These are phyloP conservation scores for Eupithecia exiguata DNA, from an alignment of 2,888 invertebrate genomes.

Conservation along the genomic window DNA sequence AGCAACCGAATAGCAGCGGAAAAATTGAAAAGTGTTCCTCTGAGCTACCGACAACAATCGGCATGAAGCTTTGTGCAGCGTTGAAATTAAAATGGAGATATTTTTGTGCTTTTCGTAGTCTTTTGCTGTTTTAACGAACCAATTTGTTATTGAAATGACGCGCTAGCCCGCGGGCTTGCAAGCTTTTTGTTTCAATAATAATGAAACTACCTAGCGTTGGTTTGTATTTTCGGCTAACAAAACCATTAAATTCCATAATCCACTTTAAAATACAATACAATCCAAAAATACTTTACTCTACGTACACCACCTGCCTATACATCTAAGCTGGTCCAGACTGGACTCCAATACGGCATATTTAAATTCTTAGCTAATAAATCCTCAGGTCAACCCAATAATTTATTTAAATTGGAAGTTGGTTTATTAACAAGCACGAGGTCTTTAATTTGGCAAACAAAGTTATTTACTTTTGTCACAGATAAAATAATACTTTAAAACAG, in stretches of 20 bases:
- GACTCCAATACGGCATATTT: background rate
- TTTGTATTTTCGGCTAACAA: background rate
- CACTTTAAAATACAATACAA: too few species aligned
- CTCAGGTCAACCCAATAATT: background rate
- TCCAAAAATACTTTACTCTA: too few species aligned
- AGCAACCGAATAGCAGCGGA: background rate
- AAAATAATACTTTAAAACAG: background rate
- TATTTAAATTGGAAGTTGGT: background rate
- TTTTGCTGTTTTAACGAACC: conserved; percentile 2
- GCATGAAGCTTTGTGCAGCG: background rate
- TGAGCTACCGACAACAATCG: background rate
- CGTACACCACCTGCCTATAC: too few species aligned
- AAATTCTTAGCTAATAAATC: background rate
- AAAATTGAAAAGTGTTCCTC: background rate
- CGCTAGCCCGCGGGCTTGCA: background rate
- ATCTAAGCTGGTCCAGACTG: background rate
- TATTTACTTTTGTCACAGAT: background rate
- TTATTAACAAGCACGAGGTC: background rate
- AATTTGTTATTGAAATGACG: background rate
- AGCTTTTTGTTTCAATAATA: background rate
- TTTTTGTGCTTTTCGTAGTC: background rate
- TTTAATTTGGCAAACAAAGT: background rate
- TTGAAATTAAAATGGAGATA: conserved; percentile 5
- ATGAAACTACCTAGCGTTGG: background rate
- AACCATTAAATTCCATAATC: too few species aligned